Conservation (phyloP, 2,888 invertebrate genomes). For the Metalampra italica region DNA sequence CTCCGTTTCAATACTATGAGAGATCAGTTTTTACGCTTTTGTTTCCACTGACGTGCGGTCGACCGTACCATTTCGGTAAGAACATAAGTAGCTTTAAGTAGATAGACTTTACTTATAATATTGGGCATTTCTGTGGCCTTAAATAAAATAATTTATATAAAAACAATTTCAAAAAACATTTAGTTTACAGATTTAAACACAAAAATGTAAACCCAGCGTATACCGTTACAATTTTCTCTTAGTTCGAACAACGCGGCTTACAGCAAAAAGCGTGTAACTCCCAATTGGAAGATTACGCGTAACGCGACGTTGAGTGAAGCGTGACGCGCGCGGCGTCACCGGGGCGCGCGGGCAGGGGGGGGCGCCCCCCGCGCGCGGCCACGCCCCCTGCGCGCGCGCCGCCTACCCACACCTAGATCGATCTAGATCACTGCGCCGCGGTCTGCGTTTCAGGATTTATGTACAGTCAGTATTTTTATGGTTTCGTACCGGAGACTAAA, state of each 20-base stretch:
- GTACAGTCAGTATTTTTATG: slow-evolving; percentile 2
- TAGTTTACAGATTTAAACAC: too few relatives aligned
- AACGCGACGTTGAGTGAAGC: slow-evolving; percentile 23
- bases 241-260: neutral
- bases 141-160: too few relatives aligned
- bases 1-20: too few relatives aligned
- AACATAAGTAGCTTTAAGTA: too few relatives aligned
- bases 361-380: slow-evolving; percentile 39
- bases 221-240: neutral
- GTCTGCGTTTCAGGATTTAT: slow-evolving; percentile 23
- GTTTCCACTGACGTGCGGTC: too few relatives aligned
- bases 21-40: too few relatives aligned
- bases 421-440: slow-evolving; percentile 51
- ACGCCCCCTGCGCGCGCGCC: slow-evolving; percentile 55
- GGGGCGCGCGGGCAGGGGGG: slow-evolving; percentile 61
- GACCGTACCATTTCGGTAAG: too few relatives aligned
- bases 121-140: too few relatives aligned
- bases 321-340: slow-evolving; percentile 47
- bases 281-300: slow-evolving; percentile 4
- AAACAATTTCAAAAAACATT: too few relatives aligned
- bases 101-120: too few relatives aligned
- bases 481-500: too few relatives aligned
- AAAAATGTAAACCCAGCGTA: neutral
- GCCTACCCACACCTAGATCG: slow-evolving; percentile 65
- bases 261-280: slow-evolving; percentile 9